These are phyloP conservation scores for Sarcophaga bullata DNA, from an alignment of 1,140 invertebrate genomes.

Conservation along the genomic window DNA sequence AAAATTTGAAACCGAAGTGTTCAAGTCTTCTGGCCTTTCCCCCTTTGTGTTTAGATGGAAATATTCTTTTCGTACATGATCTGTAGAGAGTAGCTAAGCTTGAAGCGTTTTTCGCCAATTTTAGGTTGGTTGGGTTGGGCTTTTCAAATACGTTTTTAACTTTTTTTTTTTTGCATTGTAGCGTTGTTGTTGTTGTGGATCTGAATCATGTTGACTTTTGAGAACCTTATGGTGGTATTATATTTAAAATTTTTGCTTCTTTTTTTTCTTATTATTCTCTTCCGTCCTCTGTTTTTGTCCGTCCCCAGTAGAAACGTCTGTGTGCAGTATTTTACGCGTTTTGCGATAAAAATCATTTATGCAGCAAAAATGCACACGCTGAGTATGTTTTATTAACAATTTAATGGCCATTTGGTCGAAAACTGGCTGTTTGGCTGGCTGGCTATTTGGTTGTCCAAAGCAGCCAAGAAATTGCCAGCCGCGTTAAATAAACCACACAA, in stretches of 20 bases:
- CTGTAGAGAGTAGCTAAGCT: neutral
- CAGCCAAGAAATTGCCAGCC: neutral
- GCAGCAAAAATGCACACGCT: neutral
- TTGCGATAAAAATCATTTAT: conserved; percentile 1
- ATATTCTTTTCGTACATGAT: conserved; percentile 18
- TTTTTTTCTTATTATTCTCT: neutral
- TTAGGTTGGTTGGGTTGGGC: neutral
- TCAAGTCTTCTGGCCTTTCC: too few species aligned
- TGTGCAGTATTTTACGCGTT: conserved; percentile 1
- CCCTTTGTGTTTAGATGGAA: neutral
- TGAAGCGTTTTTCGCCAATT: neutral
- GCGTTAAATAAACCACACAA: neutral
- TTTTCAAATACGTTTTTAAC: neutral
- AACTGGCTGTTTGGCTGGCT: too few species aligned
- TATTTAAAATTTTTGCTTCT: neutral
- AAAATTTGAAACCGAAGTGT: too few species aligned
- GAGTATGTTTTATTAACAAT: neutral
- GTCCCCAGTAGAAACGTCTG: neutral
- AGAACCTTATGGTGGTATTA: neutral
- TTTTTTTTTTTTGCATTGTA: neutral
- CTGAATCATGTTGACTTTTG: conserved; percentile 1
- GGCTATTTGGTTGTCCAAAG: neutral
- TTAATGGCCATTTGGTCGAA: too few species aligned
- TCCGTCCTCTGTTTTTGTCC: neutral
- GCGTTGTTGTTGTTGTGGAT: neutral